A percentile compares a stretch with the other conserved stretches of the same genome.
Evolutionary conservation across 1,140 invertebrate species (phyloP).

Genomic region (Acromyrmex heyeri): DNA sequence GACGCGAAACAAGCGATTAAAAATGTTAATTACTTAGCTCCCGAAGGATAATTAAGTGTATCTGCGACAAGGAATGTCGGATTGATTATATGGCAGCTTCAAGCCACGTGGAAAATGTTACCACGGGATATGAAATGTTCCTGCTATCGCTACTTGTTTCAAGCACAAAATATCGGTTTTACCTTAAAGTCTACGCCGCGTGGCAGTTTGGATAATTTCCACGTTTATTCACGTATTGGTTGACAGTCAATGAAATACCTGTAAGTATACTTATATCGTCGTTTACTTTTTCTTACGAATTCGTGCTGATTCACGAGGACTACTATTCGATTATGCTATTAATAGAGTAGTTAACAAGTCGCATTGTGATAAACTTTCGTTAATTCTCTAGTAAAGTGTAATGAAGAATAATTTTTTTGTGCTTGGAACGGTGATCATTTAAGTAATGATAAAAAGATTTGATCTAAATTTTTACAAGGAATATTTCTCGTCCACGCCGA

Average conservation of each 20-base stretch:
- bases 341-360: conserved; percentile 56
- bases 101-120: conserved; percentile 57
- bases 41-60: conserved; percentile 61
- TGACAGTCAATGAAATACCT: conserved; percentile 9
- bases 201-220: conserved; percentile 50
- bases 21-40: conserved; percentile 49
- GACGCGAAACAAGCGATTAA: conserved; percentile 62
- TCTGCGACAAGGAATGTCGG: conserved; percentile 60
- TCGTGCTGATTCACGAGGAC: conserved; percentile 33
- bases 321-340: conserved; percentile 23
- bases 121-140: conserved; percentile 34
- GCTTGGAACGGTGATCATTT: conserved; percentile 53
- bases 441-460: conserved; percentile 69
- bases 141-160: conserved; percentile 5
- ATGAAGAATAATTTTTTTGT: conserved; percentile 42
- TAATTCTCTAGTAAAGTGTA: conserved; percentile 27
- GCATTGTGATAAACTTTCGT: conserved; percentile 34
- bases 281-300: conserved; percentile 3
- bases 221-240: conserved; percentile 20
- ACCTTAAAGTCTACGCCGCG: conserved; percentile 15
- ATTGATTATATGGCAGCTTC: conserved; percentile 74
- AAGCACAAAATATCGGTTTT: conserved; percentile 56
- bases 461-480: conserved; percentile 76
- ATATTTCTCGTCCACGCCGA: conserved; percentile 48
- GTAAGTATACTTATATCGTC: background rate